Evolutionary conservation across 2,113 vertebrate species (phyloP).

Genomic region (Alligator sinensis): DNA sequence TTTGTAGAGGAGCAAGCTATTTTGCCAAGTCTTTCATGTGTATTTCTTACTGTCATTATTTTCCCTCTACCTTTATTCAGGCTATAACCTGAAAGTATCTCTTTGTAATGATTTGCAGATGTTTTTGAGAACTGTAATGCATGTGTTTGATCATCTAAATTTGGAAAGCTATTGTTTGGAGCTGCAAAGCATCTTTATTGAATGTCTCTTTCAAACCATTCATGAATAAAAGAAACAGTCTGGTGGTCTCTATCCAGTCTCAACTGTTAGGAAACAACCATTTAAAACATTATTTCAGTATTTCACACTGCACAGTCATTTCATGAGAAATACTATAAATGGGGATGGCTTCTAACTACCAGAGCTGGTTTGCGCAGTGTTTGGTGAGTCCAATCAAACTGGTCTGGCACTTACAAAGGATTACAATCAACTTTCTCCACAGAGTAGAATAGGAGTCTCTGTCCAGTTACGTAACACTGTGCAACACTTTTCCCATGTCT

Average conservation of each 20-base stretch:
- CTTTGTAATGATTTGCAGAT: slow-evolving; percentile 3
- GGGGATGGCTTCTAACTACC: not conserved
- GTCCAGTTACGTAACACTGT: not conserved
- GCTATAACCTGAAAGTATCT: slow-evolving; percentile 31
- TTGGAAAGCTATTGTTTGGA: slow-evolving; percentile 13
- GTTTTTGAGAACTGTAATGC: slow-evolving; percentile 36
- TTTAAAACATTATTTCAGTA: slow-evolving; percentile 38
- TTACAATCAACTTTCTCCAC: slow-evolving; percentile 21
- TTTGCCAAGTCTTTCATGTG: not conserved
- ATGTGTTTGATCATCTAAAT: slow-evolving; percentile 29
- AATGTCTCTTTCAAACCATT: slow-evolving; percentile 17
- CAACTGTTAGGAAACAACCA: slow-evolving; percentile 20
- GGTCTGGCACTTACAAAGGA: slow-evolving; percentile 12
- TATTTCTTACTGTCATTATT: not conserved
- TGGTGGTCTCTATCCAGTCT: not conserved
- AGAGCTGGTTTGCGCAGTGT: not conserved
- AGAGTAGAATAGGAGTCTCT: not conserved
- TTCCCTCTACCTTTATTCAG: not conserved
- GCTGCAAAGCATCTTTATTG: slow-evolving; percentile 29
- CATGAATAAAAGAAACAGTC: slow-evolving; percentile 2
- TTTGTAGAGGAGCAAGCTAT: not conserved
- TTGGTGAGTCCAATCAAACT: slow-evolving; percentile 23
- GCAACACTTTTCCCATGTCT: not conserved
- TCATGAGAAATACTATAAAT: not conserved
- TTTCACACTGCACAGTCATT: slow-evolving; percentile 19